phyloP scores from a whole-genome alignment of 2,888 invertebrate species.

The Meiosimyza decipiens region DNA sequence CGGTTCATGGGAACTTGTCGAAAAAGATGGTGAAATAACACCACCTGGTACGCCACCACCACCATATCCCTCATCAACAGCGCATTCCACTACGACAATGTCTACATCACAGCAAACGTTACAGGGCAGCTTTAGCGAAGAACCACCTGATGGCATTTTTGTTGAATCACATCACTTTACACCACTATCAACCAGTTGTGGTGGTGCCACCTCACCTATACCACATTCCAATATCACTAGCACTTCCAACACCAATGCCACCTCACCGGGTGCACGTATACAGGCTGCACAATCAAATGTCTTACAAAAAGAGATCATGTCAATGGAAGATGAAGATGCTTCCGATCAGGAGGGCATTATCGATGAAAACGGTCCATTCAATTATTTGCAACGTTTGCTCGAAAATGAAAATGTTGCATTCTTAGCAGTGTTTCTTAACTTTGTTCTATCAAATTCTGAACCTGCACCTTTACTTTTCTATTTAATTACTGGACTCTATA shows the following conservation, averaged over 20 bases:
- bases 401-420: conserved; percentile 83
- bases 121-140: conserved; percentile 51
- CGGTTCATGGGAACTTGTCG: conserved; percentile 66
- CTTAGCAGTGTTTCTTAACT: conserved; percentile 94
- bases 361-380: conserved; percentile 91
- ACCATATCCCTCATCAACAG: conserved; percentile 72
- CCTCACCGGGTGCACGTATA: conserved; percentile 54
- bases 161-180: conserved; percentile 59
- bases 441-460: conserved; percentile 85
- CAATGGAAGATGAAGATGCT: conserved; percentile 95
- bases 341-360: conserved; percentile 84
- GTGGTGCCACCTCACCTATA: conserved; percentile 49
- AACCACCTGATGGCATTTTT: conserved; percentile 48
- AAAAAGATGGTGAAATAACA: conserved; percentile 69
- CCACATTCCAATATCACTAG: conserved; percentile 27
- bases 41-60: conserved; percentile 92
- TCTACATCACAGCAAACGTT: conserved; percentile 39
- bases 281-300: conserved; percentile 61
- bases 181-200: conserved; percentile 46
- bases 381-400: conserved; percentile 82
- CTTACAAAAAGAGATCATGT: conserved; percentile 84
- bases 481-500: conserved; percentile 91
- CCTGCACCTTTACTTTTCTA: conserved; percentile 78
- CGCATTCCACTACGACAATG: conserved; percentile 59
- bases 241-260: conserved; percentile 18